phyloP scores from a whole-genome alignment of 2,113 vertebrate species.

The Charadrius vociferus region DNA sequence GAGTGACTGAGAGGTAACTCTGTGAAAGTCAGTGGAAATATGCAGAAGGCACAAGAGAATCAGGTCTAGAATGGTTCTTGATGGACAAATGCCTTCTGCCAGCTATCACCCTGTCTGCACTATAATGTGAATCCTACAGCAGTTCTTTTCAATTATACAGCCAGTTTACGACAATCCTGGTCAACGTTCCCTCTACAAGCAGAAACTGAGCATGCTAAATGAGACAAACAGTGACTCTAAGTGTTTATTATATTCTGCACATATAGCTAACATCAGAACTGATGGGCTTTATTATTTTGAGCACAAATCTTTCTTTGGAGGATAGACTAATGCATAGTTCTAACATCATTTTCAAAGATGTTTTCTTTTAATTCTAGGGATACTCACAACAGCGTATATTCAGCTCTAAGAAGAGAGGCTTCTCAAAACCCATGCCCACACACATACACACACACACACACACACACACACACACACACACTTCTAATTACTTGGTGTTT shows the following conservation, averaged over 20 bases:
- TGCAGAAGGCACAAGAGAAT: neutral
- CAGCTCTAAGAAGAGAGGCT: neutral
- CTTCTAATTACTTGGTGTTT: slow-evolving; percentile 25
- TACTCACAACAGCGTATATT: neutral
- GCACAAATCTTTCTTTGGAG: neutral
- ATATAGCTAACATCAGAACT: neutral
- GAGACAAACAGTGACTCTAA: neutral
- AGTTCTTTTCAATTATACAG: neutral
- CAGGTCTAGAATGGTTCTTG: neutral
- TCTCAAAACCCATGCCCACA: neutral
- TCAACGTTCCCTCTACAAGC: neutral
- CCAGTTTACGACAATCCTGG: neutral
- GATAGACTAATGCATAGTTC: neutral
- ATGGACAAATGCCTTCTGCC: neutral
- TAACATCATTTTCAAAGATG: neutral
- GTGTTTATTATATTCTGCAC: neutral
- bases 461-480: too few relatives aligned
- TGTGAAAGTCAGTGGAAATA: neutral
- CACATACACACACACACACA: fast-evolving
- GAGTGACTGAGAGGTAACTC: neutral
- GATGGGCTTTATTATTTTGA: neutral
- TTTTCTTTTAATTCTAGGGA: neutral
- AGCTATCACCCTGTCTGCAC: neutral
- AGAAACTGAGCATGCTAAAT: neutral
- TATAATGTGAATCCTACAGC: neutral